Evolutionary conservation across 2,113 vertebrate species (phyloP).

Genomic region (Petrocephalus zakoni): DNA sequence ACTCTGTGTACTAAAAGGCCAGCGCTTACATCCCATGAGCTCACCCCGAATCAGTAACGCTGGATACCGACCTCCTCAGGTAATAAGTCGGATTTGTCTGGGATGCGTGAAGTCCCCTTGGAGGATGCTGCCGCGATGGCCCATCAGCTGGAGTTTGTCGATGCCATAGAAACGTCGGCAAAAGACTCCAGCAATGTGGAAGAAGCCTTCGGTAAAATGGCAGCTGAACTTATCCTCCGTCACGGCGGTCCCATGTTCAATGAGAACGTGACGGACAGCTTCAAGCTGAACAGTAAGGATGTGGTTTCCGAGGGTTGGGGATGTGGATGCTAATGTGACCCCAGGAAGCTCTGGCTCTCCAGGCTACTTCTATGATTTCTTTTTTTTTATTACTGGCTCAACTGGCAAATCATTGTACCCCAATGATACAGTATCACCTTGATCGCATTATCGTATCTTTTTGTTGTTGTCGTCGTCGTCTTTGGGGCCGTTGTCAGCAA

Average conservation of each 20-base stretch:
- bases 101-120: slow-evolving; percentile 67
- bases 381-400: not conserved
- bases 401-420: not conserved
- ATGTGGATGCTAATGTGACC: slow-evolving; percentile 71
- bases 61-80: slow-evolving; percentile 48
- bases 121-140: slow-evolving; percentile 72
- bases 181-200: slow-evolving; percentile 82
- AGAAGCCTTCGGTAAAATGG: slow-evolving; percentile 75
- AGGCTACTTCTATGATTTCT: not conserved
- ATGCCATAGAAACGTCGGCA: slow-evolving; percentile 77
- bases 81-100: slow-evolving; percentile 76
- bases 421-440: not conserved
- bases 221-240: slow-evolving; percentile 73
- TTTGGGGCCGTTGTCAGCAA: not conserved
- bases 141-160: slow-evolving; percentile 67
- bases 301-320: slow-evolving; percentile 65
- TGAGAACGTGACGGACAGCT: slow-evolving; percentile 68
- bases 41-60: not conserved
- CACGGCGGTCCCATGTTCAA: slow-evolving; percentile 77
- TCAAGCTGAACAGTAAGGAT: slow-evolving; percentile 80
- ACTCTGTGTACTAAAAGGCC: not conserved
- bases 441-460: not conserved
- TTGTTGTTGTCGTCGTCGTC: not conserved
- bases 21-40: not conserved
- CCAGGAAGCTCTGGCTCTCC: not conserved